phyloP scores from a whole-genome alignment of 2,113 vertebrate species.

The Neopipo cinnamomea region DNA sequence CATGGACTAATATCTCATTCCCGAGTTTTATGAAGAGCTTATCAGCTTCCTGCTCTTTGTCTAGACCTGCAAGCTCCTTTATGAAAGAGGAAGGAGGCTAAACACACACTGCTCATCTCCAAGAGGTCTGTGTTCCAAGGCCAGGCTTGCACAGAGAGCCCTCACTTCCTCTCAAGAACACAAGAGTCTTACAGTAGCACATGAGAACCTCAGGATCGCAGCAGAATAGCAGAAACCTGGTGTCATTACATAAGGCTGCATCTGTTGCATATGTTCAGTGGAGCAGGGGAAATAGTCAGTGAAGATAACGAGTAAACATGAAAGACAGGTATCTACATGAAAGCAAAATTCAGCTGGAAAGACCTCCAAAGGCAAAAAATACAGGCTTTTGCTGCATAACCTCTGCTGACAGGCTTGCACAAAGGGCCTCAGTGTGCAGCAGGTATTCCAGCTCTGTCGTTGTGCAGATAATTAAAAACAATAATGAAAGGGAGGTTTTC shows the following conservation, averaged over 20 bases:
- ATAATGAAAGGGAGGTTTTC: constrained; percentile 12
- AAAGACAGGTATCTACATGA: not conserved
- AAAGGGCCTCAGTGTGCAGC: constrained; percentile 9
- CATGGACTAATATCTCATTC: not conserved
- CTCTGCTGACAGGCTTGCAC: not conserved
- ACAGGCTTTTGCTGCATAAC: not conserved
- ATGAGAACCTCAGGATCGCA: not conserved
- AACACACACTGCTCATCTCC: not conserved
- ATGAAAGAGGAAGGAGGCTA: not conserved
- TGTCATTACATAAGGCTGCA: not conserved
- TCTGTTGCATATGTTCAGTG: not conserved
- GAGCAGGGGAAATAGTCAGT: not conserved
- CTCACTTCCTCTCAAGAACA: not conserved
- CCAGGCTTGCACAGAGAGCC: not conserved
- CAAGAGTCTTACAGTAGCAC: not conserved
- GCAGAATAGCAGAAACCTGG: not conserved
- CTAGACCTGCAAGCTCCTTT: not conserved
- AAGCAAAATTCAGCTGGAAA: not conserved
- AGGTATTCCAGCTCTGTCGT: constrained; percentile 4
- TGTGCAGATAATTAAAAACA: constrained; percentile 48
- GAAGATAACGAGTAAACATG: not conserved
- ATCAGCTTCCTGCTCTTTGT: not conserved
- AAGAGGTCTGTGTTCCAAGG: not conserved
- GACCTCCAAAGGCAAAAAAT: not conserved
- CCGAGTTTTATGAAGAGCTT: not conserved